Evolutionary conservation across 2,113 vertebrate genomes (phyloP).

Genomic region (Dryoscopus gambensis): DNA sequence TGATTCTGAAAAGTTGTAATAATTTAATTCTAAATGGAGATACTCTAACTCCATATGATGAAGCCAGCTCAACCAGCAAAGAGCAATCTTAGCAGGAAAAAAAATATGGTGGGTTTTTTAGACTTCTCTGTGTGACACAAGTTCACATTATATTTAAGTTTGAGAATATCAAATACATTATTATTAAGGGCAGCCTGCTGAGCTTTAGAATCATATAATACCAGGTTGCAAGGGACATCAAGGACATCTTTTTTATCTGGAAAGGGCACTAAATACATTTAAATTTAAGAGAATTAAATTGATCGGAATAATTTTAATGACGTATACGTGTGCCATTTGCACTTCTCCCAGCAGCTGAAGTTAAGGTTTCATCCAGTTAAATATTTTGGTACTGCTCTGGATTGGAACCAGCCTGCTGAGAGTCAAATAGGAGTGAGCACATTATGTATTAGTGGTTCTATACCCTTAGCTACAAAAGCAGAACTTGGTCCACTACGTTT

Average conservation of each 20-base stretch:
- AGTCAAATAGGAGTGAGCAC: rapidly evolving
- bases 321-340: not conserved
- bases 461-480: not conserved
- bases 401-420: not conserved
- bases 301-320: not conserved
- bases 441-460: not conserved
- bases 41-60: not conserved
- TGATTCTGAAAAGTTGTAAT: not conserved
- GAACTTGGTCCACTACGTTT: not conserved
- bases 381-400: not conserved
- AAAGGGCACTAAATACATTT: not conserved
- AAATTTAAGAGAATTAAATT: not conserved
- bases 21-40: not conserved
- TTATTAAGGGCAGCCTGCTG: not conserved
- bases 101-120: not conserved
- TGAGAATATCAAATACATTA: not conserved
- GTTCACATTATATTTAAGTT: not conserved
- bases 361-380: not conserved
- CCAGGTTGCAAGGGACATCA: not conserved
- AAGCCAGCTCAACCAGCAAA: not conserved
- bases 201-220: not conserved
- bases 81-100: not conserved
- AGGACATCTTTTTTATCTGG: not conserved
- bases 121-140: not conserved
- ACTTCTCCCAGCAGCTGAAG: not conserved